Evolutionary conservation across 2,797 vertebrate genomes (phyloP), one percentile per base, ranked within the genome.

Genomic region (Salmo trutta): DNA sequence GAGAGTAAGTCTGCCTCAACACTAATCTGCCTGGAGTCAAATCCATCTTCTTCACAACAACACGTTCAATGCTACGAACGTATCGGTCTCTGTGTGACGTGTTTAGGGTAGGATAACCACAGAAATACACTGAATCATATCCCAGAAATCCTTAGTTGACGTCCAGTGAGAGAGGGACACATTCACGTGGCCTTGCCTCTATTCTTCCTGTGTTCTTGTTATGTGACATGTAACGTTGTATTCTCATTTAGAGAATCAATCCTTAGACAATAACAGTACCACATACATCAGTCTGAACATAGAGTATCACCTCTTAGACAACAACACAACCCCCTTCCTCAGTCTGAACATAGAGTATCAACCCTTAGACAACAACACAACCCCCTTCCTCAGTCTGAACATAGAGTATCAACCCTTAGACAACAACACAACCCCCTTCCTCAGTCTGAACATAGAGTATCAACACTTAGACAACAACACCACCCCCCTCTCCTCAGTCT

Each of bases 401-500:
- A 31, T 56, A 5, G 54, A 56, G 2, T 5, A 59, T 19, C 4
- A 59, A 19, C 5, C 5, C 54, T 21, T 59, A 6, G 54, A 59
- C 36, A 41, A 8, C 2, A 41, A 41, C 36, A 41, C 7, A 0
- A 41, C 19, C 54, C 0, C n/a, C 6, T 2, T 1, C 54, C 19
- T 36, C 33, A 36, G 33, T 56, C 19, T 56, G 17, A n/a, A 56
- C 54, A n/a, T 19, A 56, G 19, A 56, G 2, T 21, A 10, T 59
- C n/a, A n/a, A 59, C 0, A 0, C 19, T n/a, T 19, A 7, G 54
- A 59, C 76, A 78, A 47, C 76, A 29, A 41, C 68, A 68, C 54
- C 1, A 71, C 47, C 33, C 71, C 41, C 24, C 19, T 51, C n/a
- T n/a, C 1, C 82, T 95, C 95, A 95, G 76, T 97, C 95, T 0